Evolutionary conservation across 92 coral and sea anemone genomes (phyloP), one percentile per base, ranked within the genome.

Genomic region (Actinernus sp.): DNA sequence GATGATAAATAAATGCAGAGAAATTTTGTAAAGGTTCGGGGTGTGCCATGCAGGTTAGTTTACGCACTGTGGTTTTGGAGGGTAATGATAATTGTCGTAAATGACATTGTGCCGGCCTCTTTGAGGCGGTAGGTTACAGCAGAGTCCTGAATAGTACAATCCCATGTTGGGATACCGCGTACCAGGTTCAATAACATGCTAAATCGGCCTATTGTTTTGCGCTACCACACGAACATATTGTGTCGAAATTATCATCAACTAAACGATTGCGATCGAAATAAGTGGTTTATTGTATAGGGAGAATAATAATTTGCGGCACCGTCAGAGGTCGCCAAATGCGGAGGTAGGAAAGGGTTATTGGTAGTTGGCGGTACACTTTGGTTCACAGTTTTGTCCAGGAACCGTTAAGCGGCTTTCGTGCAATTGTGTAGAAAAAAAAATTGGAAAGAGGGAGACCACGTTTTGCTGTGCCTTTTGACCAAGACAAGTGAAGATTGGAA

Each of bases 161-260:
- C 67, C 39, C 52, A 10, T 59, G 65, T 45, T 26, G 67, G 53
- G 53, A 55, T 18, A 44, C 78, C 78, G 78, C 66, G 39, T 58
- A 60, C 68, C 27, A 23, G 25, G 45, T 52, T 83, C 66, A 65
- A 79, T 61, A 68, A 49, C 81, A 41, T 63, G 60, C 79, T 77
- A 89, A 86, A 81, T 76, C 89, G 60, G 49, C 25, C 63, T 61
- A 62, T 85, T 85, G 97, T 85, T 37, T 62, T 34, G n/a, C 52
- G 60, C 63, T 51, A 55, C 72, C 92, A 67, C 79, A 81, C 73
- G 76, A 72, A 68, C 85, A 44, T 50, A 79, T 86, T 85, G 97
- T 81, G 81, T 71, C 48, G 39, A 85, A 90, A 90, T 85, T 90
- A 90, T 49, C 89, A 90, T 75, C 85, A 86, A 90, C 92, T 85